These are phyloP conservation scores for Poeciliopsis retropinna DNA, from an alignment of 2,113 vertebrate species.

Conservation along the genomic window DNA sequence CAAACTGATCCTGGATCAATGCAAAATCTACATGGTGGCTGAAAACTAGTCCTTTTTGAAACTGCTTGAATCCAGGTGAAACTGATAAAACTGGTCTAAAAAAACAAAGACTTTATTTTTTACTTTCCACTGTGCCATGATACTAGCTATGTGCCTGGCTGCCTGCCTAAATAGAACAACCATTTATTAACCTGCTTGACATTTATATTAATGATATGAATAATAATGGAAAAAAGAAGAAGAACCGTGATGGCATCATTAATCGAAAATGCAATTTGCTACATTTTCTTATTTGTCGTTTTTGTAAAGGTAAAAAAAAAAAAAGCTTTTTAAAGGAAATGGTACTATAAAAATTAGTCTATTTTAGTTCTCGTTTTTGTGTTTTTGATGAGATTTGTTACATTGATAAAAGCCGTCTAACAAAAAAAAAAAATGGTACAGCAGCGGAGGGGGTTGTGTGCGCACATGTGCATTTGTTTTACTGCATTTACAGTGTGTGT, in stretches of 20 bases:
- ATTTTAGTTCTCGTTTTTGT: constrained; percentile 50
- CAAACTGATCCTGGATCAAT: constrained; percentile 43
- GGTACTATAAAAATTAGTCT: constrained; percentile 79
- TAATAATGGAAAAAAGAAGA: constrained; percentile 85
- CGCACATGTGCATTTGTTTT: constrained; percentile 57
- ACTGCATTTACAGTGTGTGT: constrained; percentile 34
- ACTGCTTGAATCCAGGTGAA: constrained; percentile 52
- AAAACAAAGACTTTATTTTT: constrained; percentile 68
- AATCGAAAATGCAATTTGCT: constrained; percentile 78
- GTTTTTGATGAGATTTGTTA: constrained; percentile 57
- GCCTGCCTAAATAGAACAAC: constrained; percentile 76
- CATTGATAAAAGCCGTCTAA: constrained; percentile 68
- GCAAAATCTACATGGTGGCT: constrained; percentile 36
- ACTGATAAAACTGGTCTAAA: constrained; percentile 56
- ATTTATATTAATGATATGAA: constrained; percentile 76
- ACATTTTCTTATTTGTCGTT: constrained; percentile 72
- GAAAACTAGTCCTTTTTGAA: constrained; percentile 22
- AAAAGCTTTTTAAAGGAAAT: constrained; percentile 73
- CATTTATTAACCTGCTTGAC: constrained; percentile 79
- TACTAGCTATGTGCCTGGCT: constrained; percentile 78
- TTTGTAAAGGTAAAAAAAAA: constrained; percentile 73
- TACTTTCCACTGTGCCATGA: constrained; percentile 79
- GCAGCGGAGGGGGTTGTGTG: constrained; percentile 33
- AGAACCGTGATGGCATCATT: constrained; percentile 77
- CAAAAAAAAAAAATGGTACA: constrained; percentile 69